Percentiles rank a stretch among this genome's conserved stretches.
phyloP scores from a whole-genome alignment of 2,797 vertebrate genomes.

The Chelidonichthys spinosus region DNA sequence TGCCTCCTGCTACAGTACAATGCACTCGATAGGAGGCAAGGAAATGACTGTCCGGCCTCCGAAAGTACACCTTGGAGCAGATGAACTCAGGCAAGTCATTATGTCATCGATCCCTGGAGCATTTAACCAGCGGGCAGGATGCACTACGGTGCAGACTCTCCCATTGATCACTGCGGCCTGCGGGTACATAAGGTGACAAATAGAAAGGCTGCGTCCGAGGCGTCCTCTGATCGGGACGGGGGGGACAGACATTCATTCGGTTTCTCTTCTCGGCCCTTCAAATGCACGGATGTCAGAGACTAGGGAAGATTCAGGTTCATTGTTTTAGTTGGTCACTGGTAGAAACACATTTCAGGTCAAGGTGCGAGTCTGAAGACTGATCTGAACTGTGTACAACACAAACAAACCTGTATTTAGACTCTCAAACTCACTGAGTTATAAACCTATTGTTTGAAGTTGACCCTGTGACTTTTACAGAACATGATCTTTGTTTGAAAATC shows the following conservation, averaged over 20 bases:
- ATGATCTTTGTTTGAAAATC: too few relatives aligned
- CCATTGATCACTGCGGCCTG: slow-evolving; percentile 45
- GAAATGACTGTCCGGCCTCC: slow-evolving; percentile 23
- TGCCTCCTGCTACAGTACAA: not conserved
- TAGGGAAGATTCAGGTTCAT: fast-evolving
- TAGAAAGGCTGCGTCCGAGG: slow-evolving; percentile 7
- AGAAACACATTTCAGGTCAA: not conserved
- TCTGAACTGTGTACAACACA: not conserved
- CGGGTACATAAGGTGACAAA: slow-evolving; percentile 35
- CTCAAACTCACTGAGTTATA: too few relatives aligned
- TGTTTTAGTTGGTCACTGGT: not conserved
- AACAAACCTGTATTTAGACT: not conserved
- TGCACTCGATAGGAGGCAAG: slow-evolving; percentile 15
- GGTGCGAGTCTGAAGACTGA: not conserved
- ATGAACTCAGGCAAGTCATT: slow-evolving; percentile 46
- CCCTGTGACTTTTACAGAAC: too few relatives aligned
- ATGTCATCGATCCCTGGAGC: slow-evolving; percentile 59
- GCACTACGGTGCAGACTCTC: slow-evolving; percentile 35
- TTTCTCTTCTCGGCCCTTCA: not conserved
- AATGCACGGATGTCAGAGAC: not conserved
- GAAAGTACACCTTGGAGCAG: slow-evolving; percentile 38
- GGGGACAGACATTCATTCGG: not conserved
- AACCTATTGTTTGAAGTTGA: too few relatives aligned
- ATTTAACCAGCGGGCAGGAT: slow-evolving; percentile 43
- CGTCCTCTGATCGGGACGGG: slow-evolving; percentile 17